A percentile compares a stretch with the other conserved stretches of the same genome.
Evolutionary conservation across 2,888 invertebrate species (phyloP).

Genomic region (Imbricaverruca yamaguchii): DNA sequence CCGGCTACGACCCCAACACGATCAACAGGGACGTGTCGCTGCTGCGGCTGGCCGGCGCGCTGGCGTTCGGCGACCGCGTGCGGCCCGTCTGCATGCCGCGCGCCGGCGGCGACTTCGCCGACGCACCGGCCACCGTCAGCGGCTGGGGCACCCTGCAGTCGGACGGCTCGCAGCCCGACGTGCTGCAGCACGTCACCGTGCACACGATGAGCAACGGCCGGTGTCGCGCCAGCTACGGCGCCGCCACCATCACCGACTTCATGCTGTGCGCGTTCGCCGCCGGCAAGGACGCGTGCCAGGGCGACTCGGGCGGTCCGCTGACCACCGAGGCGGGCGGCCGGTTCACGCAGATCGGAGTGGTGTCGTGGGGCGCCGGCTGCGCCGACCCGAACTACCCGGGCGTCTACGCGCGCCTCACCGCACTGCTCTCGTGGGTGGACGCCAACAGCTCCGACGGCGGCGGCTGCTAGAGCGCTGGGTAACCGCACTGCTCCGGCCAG

Average conservation of each 20-base stretch:
- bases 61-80: not conserved
- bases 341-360: not conserved
- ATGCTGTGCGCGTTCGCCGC: slow-evolving; percentile 24
- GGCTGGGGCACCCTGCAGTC: slow-evolving; percentile 23
- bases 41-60: not conserved
- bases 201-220: slow-evolving; percentile 18
- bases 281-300: slow-evolving; percentile 24
- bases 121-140: slow-evolving; percentile 17
- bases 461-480: not conserved
- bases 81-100: slow-evolving; percentile 24
- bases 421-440: not conserved
- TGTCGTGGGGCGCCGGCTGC: not conserved
- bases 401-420: slow-evolving; percentile 5
- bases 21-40: not conserved
- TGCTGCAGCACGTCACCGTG: slow-evolving; percentile 20
- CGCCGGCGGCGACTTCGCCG: not conserved
- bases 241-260: not conserved
- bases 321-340: not conserved
- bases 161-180: slow-evolving; percentile 16
- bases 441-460: not conserved
- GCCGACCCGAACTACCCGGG: not conserved
- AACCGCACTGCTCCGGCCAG: no score
- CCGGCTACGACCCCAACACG: not conserved
- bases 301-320: slow-evolving; percentile 2
- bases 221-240: slow-evolving; percentile 15